Percentiles rank a stretch among this genome's conserved stretches.
phyloP scores from a whole-genome alignment of 1,140 invertebrate genomes.

The Drosophila nigrodunni region DNA sequence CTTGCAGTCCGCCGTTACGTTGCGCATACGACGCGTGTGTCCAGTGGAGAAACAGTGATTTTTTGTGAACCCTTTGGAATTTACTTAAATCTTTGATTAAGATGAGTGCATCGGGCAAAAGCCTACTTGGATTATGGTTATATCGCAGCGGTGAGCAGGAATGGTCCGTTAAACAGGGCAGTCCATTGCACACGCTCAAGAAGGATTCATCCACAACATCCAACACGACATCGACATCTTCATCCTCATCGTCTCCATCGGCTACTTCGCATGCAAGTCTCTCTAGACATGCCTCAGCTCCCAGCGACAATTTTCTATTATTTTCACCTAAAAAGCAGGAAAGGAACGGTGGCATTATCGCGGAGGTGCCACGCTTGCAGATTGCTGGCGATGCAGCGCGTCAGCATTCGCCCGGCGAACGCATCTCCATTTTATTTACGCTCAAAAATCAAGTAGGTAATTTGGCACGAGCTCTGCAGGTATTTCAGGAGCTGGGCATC shows the following conservation, averaged over 20 bases:
- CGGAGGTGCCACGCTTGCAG: conserved; percentile 2
- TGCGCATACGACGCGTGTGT: conserved; percentile 71
- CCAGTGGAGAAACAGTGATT: background rate
- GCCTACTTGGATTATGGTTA: conserved; percentile 93
- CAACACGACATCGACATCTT: background rate
- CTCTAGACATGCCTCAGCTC: conserved; percentile 61
- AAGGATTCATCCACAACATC: conserved; percentile 48
- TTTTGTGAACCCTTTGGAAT: conserved; percentile 8
- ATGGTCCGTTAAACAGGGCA: conserved; percentile 92
- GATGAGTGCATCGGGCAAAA: conserved; percentile 95
- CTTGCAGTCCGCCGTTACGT: conserved; percentile 69
- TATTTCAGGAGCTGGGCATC: conserved; percentile 97
- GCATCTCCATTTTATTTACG: conserved; percentile 95
- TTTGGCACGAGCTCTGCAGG: conserved; percentile 93
- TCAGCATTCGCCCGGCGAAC: conserved; percentile 85
- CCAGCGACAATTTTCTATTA: conserved; percentile 50
- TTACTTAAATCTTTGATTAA: background rate
- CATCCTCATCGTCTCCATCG: background rate
- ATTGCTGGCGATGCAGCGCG: conserved; percentile 32
- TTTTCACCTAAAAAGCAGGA: conserved; percentile 54
- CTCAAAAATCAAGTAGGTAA: conserved; percentile 97
- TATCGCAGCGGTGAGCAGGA: conserved; percentile 92
- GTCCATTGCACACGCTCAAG: conserved; percentile 86
- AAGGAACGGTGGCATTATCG: conserved; percentile 19
- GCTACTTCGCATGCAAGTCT: conserved; percentile 52